A percentile compares a stretch with the other conserved stretches of the same genome.
phyloP scores from a whole-genome alignment of 2,797 vertebrate species.

The Diceros bicornis region DNA sequence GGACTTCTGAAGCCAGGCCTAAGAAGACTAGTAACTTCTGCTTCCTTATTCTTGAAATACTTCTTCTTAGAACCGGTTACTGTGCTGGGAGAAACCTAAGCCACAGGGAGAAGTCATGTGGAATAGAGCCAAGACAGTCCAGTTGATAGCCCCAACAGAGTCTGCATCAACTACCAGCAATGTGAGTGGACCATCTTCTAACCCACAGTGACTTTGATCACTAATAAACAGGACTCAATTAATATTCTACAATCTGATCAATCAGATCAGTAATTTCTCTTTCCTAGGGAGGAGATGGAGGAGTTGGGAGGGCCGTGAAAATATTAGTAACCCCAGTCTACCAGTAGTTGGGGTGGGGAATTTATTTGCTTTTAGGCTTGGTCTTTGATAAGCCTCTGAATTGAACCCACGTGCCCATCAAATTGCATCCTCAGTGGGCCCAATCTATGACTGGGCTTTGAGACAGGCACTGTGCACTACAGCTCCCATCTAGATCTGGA shows the following conservation, averaged over 20 bases:
- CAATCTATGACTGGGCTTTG: neutral
- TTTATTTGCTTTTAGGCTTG: neutral
- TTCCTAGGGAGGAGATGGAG: neutral
- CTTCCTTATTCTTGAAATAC: neutral
- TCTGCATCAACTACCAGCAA: neutral
- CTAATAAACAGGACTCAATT: neutral
- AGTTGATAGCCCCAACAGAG: neutral
- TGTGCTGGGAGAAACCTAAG: neutral
- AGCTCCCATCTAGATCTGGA: neutral
- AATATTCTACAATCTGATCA: conserved; percentile 12
- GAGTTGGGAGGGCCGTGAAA: neutral
- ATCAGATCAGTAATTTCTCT: neutral
- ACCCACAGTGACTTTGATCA: neutral
- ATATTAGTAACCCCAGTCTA: neutral
- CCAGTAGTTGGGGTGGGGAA: neutral
- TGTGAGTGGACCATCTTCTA: neutral
- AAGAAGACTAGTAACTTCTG: neutral
- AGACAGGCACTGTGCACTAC: neutral
- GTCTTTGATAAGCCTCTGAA: neutral
- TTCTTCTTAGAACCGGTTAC: neutral
- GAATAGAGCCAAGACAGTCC: neutral
- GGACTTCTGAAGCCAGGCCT: neutral
- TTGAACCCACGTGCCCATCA: neutral
- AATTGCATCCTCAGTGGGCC: neutral
- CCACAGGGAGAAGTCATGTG: neutral